These are phyloP conservation scores for Arion vulgaris DNA, from an alignment of 1,140 invertebrate genomes.

Conservation along the genomic window DNA sequence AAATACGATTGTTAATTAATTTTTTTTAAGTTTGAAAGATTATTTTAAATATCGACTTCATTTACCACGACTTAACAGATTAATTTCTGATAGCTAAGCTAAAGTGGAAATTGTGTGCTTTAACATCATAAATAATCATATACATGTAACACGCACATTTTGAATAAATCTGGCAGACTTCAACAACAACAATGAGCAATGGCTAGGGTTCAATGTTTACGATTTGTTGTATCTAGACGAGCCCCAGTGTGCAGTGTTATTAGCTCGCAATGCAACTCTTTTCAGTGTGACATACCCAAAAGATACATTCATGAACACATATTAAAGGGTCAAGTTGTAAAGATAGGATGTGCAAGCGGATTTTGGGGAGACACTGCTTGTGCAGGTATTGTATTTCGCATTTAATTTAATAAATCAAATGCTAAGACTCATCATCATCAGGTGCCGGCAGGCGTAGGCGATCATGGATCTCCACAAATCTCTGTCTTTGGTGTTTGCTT, in stretches of 20 bases:
- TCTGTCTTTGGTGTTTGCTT: too few species aligned
- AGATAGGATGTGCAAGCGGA: slow-evolving; percentile 76
- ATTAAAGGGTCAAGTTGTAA: slow-evolving; percentile 63
- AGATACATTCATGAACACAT: slow-evolving; percentile 41
- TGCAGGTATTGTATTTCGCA: slow-evolving; percentile 66
- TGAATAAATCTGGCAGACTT: background rate
- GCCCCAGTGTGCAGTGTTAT: background rate
- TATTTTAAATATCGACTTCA: too few species aligned
- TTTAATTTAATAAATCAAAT: background rate
- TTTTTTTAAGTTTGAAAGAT: too few species aligned
- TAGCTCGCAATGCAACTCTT: background rate
- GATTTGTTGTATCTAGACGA: background rate
- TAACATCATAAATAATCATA: too few species aligned
- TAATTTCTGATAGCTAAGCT: too few species aligned
- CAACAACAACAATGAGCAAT: slow-evolving; percentile 23
- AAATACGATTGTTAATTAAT: too few species aligned
- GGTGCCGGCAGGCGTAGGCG: too few species aligned
- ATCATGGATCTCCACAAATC: too few species aligned
- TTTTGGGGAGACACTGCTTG: slow-evolving; percentile 78
- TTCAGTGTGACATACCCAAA: background rate
- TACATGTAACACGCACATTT: too few species aligned
- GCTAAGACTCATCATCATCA: too few species aligned
- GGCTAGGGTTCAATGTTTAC: slow-evolving; percentile 38
- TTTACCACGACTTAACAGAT: too few species aligned
- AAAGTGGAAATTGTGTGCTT: too few species aligned